Evolutionary conservation across 2,797 vertebrate species (phyloP).

Genomic region (Platalea minor): DNA sequence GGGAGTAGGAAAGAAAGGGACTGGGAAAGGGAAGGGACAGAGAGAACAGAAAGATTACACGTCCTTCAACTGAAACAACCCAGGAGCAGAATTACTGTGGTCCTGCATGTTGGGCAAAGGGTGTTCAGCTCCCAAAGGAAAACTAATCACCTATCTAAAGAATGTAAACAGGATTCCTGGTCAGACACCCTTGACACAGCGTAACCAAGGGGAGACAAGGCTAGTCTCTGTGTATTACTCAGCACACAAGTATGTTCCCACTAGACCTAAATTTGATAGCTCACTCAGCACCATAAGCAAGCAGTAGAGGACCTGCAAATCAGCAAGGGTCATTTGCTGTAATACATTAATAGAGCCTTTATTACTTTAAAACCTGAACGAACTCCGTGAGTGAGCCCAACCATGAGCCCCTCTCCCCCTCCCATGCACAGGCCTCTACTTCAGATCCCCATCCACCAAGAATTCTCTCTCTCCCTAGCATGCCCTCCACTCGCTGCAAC

Average conservation of each 20-base stretch:
- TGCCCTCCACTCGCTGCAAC: neutral
- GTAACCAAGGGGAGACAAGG: neutral
- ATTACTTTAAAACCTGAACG: neutral
- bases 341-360: neutral
- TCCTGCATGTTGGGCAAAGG: neutral
- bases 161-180: constrained; percentile 18
- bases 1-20: neutral
- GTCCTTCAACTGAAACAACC: neutral
- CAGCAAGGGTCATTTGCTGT: neutral
- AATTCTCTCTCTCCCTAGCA: neutral
- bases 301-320: neutral
- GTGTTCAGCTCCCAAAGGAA: neutral
- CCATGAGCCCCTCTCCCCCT: neutral
- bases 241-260: neutral
- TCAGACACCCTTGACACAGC: neutral
- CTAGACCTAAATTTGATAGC: neutral
- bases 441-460: neutral
- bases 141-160: neutral
- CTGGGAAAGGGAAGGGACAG: neutral
- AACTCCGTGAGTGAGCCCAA: neutral
- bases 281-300: neutral
- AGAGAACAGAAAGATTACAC: neutral
- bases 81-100: neutral
- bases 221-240: neutral
- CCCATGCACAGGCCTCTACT: neutral